Base-by-base conservation (phyloP, 30 jellyfish, hydroid and myxozoan genomes). In the Pelagia noctiluca region DNA sequence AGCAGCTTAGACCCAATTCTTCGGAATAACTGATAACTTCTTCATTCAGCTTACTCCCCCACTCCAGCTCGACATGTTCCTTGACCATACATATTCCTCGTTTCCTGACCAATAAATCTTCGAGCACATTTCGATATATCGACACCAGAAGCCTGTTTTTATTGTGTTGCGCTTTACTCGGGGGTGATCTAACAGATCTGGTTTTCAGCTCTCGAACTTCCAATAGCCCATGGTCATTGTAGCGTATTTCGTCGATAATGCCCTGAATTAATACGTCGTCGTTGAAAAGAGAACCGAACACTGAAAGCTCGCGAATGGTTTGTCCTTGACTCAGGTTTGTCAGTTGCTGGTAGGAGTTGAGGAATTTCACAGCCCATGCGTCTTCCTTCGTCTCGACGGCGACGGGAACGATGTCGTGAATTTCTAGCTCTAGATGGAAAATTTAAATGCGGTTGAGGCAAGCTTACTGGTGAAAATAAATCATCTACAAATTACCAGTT, bases 181-280 rank as follows among this genome's bases (percentile, higher is more conserved):
- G 95, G 37, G 50, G 8, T 18, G 77, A 26, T 60, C 34, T 63
- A 18, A 8, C 42, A 4, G 83, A n/a, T 46, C 95, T 46, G 1
- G 95, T 85, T 47, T 85, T 85, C 32, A 85, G 46, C 33, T 85
- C 95, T 19, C 83, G 63, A 10, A 85, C 28, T 38, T 54, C 89
- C 11, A 85, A 19, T 31, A 28, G 19, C 0, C 68, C 48, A 24
- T 73, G 47, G 0, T 46, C 71, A 28, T 63, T 35, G 63, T 36
- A 18, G 23, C 77, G 24, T 16, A 85, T 72, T 21, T 85, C 95
- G 36, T 85, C 95, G 26, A 85, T 85, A 0, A 73, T 63, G 4
- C 95, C 95, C 3, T 63, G 50, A n/a, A 85, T 49, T 29, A 75
- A 53, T 19, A 73, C 26, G 5, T 72, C 95, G 8, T 54, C 62